Percentiles rank a stretch among this genome's conserved stretches.
Evolutionary conservation across 2,113 vertebrate genomes (phyloP).

Genomic region (Elachura formosa): DNA sequence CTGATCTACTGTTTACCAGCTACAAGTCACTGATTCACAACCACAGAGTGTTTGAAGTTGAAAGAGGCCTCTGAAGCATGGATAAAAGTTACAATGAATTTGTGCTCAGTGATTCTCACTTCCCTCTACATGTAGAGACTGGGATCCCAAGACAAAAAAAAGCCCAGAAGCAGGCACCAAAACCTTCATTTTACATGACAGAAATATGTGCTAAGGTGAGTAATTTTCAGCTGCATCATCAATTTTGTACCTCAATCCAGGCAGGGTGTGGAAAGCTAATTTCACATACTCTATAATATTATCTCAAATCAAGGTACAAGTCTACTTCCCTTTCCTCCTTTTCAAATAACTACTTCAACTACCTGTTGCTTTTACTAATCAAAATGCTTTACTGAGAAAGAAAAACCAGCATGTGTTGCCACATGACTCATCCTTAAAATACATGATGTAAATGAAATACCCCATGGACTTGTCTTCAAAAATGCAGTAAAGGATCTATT

Average conservation of each 20-base stretch:
- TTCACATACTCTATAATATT: neutral
- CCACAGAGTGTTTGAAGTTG: neutral
- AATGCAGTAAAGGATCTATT: neutral
- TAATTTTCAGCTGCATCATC: neutral
- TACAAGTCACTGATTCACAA: neutral
- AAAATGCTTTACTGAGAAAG: neutral
- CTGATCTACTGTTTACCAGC: neutral
- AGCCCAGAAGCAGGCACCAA: neutral
- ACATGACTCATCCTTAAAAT: neutral
- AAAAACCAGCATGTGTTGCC: neutral
- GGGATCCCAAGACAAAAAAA: neutral
- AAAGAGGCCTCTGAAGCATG: neutral
- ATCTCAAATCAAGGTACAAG: constrained; percentile 26
- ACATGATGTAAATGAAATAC: neutral
- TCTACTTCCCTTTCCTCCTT: constrained; percentile 32
- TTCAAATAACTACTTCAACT: neutral
- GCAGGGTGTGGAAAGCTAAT: constrained; percentile 14
- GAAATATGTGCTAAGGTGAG: neutral
- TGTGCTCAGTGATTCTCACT: neutral
- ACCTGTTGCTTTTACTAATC: neutral
- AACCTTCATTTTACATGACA: neutral
- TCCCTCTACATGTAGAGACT: neutral
- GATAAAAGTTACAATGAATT: neutral
- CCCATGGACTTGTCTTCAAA: neutral
- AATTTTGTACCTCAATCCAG: neutral